A percentile compares a stretch with the other conserved stretches of the same genome.
These are phyloP conservation scores for Cairina moschata DNA, from an alignment of 2,113 vertebrate species.

Conservation along the genomic window DNA sequence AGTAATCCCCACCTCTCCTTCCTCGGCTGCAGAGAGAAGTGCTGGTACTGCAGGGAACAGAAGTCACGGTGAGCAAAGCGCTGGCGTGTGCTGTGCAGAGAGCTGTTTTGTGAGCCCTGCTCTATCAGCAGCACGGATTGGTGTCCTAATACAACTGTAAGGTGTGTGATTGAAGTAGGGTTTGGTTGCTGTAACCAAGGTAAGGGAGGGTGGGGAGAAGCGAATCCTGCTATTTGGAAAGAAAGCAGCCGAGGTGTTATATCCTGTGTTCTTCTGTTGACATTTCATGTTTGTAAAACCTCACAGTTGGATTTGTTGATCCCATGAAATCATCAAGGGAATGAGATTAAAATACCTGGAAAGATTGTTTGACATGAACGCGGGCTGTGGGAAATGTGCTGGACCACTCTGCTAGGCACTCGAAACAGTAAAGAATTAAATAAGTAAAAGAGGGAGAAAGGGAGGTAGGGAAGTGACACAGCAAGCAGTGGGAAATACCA, in stretches of 20 bases:
- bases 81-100: not conserved
- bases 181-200: not conserved
- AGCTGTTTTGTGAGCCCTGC: not conserved
- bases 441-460: not conserved
- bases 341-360: constrained; percentile 59
- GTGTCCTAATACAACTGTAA: not conserved
- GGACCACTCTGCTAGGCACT: constrained; percentile 12
- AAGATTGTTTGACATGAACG: constrained; percentile 39
- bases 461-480: not conserved
- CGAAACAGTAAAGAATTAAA: constrained; percentile 42
- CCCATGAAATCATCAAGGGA: constrained; percentile 55
- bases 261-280: constrained; percentile 57
- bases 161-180: not conserved
- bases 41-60: not conserved
- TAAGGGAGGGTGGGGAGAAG: not conserved
- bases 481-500: constrained; percentile 67
- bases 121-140: not conserved
- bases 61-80: not conserved
- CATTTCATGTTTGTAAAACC: constrained; percentile 64
- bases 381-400: constrained; percentile 29
- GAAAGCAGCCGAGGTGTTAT: not conserved
- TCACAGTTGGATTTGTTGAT: constrained; percentile 68
- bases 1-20: not conserved
- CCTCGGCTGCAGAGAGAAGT: not conserved
- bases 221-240: not conserved